Evolutionary conservation across 35 echinoderm and acorn worm species (phyloP), one percentile per base, ranked within the genome.

Genomic region (Chiridota heheva): DNA sequence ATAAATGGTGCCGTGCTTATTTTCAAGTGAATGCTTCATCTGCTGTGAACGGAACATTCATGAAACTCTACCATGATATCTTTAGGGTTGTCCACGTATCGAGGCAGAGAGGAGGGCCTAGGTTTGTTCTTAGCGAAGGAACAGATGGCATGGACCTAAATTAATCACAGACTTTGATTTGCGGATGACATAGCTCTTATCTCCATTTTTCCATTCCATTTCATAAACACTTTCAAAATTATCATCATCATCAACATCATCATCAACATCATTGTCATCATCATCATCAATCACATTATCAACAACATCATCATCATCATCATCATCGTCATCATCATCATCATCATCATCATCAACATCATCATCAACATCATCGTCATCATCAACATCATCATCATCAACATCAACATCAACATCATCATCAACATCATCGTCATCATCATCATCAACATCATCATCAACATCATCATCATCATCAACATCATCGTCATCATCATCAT

Each of bases 181-280:
- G 8, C 8, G 7, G 26, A 7, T 64, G 7, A 64, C 31, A 12
- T 64, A 64, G 7, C 15, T 12, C 8, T 17, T 12, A 64, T 8
- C 49, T 48, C n/a, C 7, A 6, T 45, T 13, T 6, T 13, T 74
- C 2, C 8, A 74, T 45, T 5, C 26, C 10, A 45, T 55, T 44
- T 46, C 26, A 13, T 47, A 24, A 28, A 46, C 28, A 47, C 16
- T 3, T 34, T 24, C 43, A 46, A 18, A 13, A 22, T 24, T 7
- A 71, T 71, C 10, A 71, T 38, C 67, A 71, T 33, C 38, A 71
- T 41, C 38, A 38, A 17, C 38, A 71, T 38, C 38, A 71, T 71
- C 67, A 71, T 71, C 67, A 71, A 39, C 67, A 71, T 71, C 33
- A 71, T 71, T 39, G 42, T 71, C 38, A 71, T 71, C 67, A 71